Evolutionary conservation across 2,888 invertebrate genomes (phyloP).

Genomic region (Trissolcus brochymenae): DNA sequence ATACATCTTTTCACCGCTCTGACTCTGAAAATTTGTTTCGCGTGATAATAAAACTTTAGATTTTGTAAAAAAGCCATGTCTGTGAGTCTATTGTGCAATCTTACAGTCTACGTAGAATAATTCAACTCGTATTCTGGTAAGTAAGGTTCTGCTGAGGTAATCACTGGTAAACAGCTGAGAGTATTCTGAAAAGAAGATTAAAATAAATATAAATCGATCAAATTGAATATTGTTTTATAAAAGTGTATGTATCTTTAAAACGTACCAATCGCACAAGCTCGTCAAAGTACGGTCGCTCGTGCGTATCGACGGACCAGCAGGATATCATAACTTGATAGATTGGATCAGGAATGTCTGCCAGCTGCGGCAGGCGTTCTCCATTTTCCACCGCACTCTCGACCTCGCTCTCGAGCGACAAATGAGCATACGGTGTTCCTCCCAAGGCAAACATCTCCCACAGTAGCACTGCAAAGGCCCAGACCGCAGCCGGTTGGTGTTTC

Average conservation of each 20-base stretch:
- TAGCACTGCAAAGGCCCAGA: conserved; percentile 90
- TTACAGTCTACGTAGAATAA: not conserved
- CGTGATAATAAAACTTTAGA: not conserved
- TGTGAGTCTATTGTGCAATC: not conserved
- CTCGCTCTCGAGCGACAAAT: conserved; percentile 81
- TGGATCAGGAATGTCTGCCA: conserved; percentile 85
- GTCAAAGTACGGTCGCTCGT: conserved; percentile 86
- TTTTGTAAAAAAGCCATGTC: not conserved
- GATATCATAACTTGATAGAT: conserved; percentile 88
- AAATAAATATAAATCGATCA: not conserved
- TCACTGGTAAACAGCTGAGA: conserved; percentile 74
- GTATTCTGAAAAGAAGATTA: conserved; percentile 67
- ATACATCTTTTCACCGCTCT: not conserved
- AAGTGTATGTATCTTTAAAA: not conserved
- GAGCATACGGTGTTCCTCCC: conserved; percentile 87
- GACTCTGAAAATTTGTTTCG: not conserved
- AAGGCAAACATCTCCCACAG: conserved; percentile 90
- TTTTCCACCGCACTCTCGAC: conserved; percentile 78
- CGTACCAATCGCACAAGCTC: conserved; percentile 78
- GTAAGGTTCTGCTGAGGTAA: conserved; percentile 73
- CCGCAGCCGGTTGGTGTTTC: conserved; percentile 85
- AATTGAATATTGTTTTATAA: not conserved
- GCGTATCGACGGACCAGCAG: conserved; percentile 90
- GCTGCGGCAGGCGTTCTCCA: conserved; percentile 85
- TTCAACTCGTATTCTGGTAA: conserved; percentile 72